Percentiles rank a stretch among this genome's conserved stretches.
phyloP scores from a whole-genome alignment of 2,113 vertebrate species.

The Paralichthys olivaceus region DNA sequence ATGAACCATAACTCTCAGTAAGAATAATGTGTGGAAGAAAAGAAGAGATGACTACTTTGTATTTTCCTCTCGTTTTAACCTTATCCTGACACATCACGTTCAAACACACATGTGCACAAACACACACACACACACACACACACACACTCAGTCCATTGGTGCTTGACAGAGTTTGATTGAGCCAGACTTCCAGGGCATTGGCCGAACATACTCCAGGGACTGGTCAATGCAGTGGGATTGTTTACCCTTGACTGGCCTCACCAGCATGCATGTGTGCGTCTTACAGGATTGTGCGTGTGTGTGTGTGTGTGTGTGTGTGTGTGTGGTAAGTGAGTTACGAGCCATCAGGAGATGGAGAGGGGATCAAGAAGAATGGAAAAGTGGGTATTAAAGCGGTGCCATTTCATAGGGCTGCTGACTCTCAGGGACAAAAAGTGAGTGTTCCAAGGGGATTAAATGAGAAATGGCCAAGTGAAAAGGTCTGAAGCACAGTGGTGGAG shows the following conservation, averaged over 20 bases:
- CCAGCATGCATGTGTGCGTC: not conserved
- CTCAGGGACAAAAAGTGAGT: constrained; percentile 6
- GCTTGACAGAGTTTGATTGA: constrained; percentile 62
- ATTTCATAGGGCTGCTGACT: constrained; percentile 44
- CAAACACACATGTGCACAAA: constrained; percentile 7
- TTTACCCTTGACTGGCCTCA: constrained; percentile 54
- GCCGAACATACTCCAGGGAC: constrained; percentile 56
- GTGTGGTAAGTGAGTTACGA: constrained; percentile 3
- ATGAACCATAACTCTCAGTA: not conserved
- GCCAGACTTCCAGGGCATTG: constrained; percentile 56
- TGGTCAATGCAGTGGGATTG: constrained; percentile 52
- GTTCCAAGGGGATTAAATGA: not conserved
- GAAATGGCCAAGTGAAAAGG: constrained; percentile 26
- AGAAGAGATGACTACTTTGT: not conserved
- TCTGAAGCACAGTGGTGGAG: constrained; percentile 10
- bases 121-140: constrained; percentile 13
- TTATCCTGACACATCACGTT: constrained; percentile 15
- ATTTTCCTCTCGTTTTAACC: constrained; percentile 23
- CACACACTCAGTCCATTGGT: constrained; percentile 19
- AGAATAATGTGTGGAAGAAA: not conserved
- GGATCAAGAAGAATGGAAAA: constrained; percentile 32
- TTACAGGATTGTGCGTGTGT: not conserved
- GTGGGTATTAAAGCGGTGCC: constrained; percentile 37
- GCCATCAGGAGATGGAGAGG: constrained; percentile 41
- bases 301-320: constrained; percentile 4